phyloP scores from a whole-genome alignment of 2,888 invertebrate genomes.

The Trypoxylon attenuatum region DNA sequence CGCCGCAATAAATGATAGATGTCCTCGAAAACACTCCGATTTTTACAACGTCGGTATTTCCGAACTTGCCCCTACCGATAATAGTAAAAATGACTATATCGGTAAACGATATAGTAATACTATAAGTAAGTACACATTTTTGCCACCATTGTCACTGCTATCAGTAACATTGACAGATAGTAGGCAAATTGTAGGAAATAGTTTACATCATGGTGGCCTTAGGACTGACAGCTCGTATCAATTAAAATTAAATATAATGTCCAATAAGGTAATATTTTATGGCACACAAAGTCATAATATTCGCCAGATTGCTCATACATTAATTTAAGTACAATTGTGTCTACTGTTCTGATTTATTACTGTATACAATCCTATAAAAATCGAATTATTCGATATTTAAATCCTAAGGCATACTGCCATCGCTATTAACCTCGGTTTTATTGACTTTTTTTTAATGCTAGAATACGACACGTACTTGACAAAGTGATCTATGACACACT shows the following conservation, averaged over 20 bases:
- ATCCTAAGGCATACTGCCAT: neutral
- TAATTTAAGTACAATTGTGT: no score
- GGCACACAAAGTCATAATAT: no score
- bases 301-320: no score
- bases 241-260: conserved; percentile 58
- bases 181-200: no score
- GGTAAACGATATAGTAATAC: neutral
- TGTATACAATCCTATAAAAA: neutral
- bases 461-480: neutral
- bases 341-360: neutral
- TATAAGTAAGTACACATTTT: neutral
- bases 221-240: conserved; percentile 57
- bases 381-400: conserved; percentile 20
- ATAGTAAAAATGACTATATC: neutral
- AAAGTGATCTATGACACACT: no score
- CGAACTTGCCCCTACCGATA: neutral
- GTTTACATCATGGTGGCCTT: conserved; percentile 57
- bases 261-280: conserved; percentile 50
- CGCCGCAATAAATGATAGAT: no score
- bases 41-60: no score
- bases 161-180: conserved; percentile 9
- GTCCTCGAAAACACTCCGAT: no score
- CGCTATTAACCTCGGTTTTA: conserved; percentile 39
- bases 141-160: conserved; percentile 9
- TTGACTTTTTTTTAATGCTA: conserved; percentile 34